Base-by-base conservation (phyloP, 2,113 vertebrate species). In the Heloderma charlesbogerti region DNA sequence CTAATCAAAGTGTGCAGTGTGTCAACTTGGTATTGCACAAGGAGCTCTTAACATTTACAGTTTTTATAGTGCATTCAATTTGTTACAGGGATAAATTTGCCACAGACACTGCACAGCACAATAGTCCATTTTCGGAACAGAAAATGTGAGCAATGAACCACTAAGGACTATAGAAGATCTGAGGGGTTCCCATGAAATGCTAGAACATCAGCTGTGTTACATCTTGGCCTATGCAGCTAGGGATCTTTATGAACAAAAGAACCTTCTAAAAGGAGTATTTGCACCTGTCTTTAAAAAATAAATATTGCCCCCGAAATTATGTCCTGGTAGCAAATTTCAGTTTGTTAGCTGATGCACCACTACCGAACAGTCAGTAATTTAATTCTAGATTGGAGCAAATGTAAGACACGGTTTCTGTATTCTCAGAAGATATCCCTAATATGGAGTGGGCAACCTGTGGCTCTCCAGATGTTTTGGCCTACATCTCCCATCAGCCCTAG, bases 1-100 rank as follows among this genome's bases (percentile, higher is more conserved):
- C 93, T 92, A 92, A 93, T 82, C 91, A 89, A 72, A 94, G 84
- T 90, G 92, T 95, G 91, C 5, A 91, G 92, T 94, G 88, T 94
- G 86, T 94, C 91, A 93, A 95, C 94, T 92, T 86, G 37, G 0
- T 90, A 94, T 95, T 95, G 95, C 93, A 94, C 91, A 83, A 85
- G 60, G 90, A 96, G 89, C 88, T 90, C 90, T 90, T 77, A 80
- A 94, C 91, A 81, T 15, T 66, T 86, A 90, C 71, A 57, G 20
- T 91, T 95, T 95, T 88, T 84, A 80, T 81, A 89, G 92, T 92
- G 93, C 90, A 91, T 91, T 93, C 90, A 82, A 74, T 91, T 90
- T 88, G 80, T 92, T 87, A 88, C 83, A 92, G 92, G 90, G 90
- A 95, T 79, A 92, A 27, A 90, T 63, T 94, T 94, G 92, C 93